Conservation (phyloP, 2,797 vertebrate genomes). For the Pangasius larnaudii region DNA sequence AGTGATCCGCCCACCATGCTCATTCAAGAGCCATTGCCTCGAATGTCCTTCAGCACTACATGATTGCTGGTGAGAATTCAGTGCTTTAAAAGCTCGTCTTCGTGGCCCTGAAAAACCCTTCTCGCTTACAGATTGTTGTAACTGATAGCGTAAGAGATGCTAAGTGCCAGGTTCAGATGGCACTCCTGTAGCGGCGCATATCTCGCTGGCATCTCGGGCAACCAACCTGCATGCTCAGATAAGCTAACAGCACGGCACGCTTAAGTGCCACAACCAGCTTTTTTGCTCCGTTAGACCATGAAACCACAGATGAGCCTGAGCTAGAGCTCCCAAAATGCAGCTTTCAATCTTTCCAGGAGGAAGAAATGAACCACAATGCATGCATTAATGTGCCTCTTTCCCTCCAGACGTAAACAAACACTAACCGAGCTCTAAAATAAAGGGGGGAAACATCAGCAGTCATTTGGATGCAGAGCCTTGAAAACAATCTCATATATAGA, state of each 20-base stretch:
- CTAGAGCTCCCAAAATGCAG: conserved; percentile 25
- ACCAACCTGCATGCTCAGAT: conserved; percentile 55
- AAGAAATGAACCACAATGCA: not conserved
- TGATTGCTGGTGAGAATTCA: conserved; percentile 42
- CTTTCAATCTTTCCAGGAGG: not conserved
- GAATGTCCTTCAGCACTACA: conserved; percentile 48
- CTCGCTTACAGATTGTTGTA: conserved; percentile 65
- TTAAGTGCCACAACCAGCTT: conserved; percentile 55
- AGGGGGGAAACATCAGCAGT: not conserved
- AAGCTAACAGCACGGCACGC: conserved; percentile 60
- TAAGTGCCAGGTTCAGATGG: conserved; percentile 63
- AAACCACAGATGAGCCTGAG: conserved; percentile 60
- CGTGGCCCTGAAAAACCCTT: conserved; percentile 61
- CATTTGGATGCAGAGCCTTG: not conserved
- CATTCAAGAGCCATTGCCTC: conserved; percentile 19
- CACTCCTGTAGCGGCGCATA: conserved; percentile 56
- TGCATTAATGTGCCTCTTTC: not conserved
- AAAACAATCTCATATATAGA: too few relatives aligned
- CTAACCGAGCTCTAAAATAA: not conserved
- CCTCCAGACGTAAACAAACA: not conserved
- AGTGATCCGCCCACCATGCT: not conserved
- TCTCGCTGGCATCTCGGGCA: conserved; percentile 63
- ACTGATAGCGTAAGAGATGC: conserved; percentile 65
- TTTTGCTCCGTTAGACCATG: conserved; percentile 60
- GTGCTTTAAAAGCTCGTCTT: conserved; percentile 59